Percentiles rank a stretch among this genome's conserved stretches.
Evolutionary conservation across 2,797 vertebrate genomes (phyloP).

Genomic region (Aratinga solstitialis): DNA sequence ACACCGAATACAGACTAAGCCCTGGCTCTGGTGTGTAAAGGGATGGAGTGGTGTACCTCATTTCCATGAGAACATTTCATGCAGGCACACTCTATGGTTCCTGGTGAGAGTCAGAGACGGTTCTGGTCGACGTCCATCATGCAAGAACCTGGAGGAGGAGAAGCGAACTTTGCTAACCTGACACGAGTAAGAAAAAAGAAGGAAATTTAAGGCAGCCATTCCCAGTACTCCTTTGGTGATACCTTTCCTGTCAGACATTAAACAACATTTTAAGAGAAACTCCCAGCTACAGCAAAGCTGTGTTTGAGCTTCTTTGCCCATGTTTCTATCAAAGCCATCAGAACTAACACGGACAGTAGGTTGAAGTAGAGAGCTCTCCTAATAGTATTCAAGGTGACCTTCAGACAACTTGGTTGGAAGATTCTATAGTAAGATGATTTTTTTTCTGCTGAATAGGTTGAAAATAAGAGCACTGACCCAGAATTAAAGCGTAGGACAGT

Average conservation of each 20-base stretch:
- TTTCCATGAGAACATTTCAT: neutral
- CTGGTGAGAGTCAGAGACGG: neutral
- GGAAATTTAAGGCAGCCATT: neutral
- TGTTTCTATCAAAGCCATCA: neutral
- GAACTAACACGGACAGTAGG: neutral
- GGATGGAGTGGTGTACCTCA: neutral
- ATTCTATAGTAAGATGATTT: neutral
- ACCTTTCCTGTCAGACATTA: neutral
- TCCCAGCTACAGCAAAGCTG: neutral
- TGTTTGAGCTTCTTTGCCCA: neutral
- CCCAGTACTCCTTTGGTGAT: neutral
- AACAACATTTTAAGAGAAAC: neutral
- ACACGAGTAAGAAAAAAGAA: neutral
- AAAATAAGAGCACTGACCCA: neutral
- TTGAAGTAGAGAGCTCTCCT: neutral
- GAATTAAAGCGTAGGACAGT: neutral
- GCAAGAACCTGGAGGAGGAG: neutral
- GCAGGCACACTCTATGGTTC: accelerated
- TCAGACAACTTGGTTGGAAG: neutral
- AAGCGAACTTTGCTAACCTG: neutral
- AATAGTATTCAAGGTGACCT: neutral
- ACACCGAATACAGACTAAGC: neutral
- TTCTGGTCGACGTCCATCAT: neutral
- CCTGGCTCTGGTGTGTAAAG: neutral
- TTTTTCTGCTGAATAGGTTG: neutral